A percentile compares a stretch with the other conserved stretches of the same genome.
phyloP scores from a whole-genome alignment of 2,113 vertebrate genomes.

The Numida meleagris region DNA sequence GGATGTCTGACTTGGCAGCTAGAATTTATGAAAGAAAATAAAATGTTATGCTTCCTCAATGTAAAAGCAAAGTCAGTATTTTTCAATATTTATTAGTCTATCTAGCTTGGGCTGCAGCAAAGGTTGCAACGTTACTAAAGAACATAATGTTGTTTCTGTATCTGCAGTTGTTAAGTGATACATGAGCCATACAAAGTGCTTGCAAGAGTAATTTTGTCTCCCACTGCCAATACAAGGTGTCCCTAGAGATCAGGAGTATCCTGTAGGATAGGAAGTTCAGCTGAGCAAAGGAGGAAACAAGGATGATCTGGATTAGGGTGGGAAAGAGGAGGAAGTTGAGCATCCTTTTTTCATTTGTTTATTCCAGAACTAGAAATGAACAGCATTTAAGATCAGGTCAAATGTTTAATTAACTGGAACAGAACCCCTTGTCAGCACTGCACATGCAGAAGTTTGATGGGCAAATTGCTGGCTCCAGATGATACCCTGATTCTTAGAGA shows the following conservation, averaged over 20 bases:
- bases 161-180: not conserved
- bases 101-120: not conserved
- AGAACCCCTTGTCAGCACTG: not conserved
- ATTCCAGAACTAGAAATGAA: not conserved
- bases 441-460: not conserved
- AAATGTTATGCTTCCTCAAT: not conserved
- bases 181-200: not conserved
- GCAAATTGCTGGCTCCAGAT: not conserved
- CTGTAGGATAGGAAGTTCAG: not conserved
- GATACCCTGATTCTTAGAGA: not conserved
- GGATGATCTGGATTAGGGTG: not conserved
- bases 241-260: not conserved
- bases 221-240: not conserved
- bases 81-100: not conserved
- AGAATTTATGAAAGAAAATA: not conserved
- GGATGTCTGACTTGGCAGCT: not conserved
- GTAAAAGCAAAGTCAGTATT: not conserved
- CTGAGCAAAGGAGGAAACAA: not conserved
- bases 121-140: not conserved
- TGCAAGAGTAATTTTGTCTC: not conserved
- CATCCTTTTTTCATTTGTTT: not conserved
- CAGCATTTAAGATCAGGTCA: not conserved
- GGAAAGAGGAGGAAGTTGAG: not conserved
- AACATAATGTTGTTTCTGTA: not conserved
- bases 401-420: not conserved